Evolutionary conservation across 2,888 invertebrate species (phyloP).

Genomic region (Heliconius erato): DNA sequence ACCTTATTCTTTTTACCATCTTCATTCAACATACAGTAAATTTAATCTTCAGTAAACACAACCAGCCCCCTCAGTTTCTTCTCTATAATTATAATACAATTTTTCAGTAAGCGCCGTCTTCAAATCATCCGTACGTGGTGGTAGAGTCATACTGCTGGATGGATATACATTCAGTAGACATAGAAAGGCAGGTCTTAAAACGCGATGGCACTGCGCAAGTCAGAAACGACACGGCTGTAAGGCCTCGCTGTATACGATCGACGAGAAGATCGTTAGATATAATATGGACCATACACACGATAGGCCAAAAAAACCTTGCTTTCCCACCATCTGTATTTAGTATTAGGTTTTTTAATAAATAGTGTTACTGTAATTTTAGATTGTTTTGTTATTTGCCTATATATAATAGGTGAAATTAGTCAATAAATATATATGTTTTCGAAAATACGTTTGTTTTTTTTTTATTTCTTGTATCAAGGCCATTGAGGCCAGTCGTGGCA

Average conservation of each 20-base stretch:
- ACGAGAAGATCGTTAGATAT: slow-evolving; percentile 48
- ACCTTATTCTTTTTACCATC: too few relatives aligned
- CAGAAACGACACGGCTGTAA: slow-evolving; percentile 54
- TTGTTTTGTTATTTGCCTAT: neutral
- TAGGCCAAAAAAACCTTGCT: slow-evolving; percentile 21
- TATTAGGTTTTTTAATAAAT: neutral
- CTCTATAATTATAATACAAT: neutral
- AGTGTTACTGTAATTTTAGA: neutral
- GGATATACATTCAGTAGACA: slow-evolving; percentile 55
- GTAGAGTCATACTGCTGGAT: slow-evolving; percentile 54
- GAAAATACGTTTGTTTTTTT: neutral
- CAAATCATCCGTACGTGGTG: slow-evolving; percentile 40
- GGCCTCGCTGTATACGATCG: slow-evolving; percentile 55
- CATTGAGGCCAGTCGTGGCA: too few relatives aligned
- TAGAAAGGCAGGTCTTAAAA: slow-evolving; percentile 37
- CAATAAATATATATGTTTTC: slow-evolving; percentile 10
- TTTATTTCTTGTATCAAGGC: neutral
- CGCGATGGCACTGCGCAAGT: slow-evolving; percentile 50
- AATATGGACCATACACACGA: slow-evolving; percentile 55
- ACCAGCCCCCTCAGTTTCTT: neutral
- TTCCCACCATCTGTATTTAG: slow-evolving; percentile 8
- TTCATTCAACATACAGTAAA: too few relatives aligned
- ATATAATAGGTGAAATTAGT: neutral
- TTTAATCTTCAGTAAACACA: too few relatives aligned
- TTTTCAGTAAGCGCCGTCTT: slow-evolving; percentile 41